Conservation (phyloP, 2,888 invertebrate genomes). For the Noctuana brunneofusca region DNA sequence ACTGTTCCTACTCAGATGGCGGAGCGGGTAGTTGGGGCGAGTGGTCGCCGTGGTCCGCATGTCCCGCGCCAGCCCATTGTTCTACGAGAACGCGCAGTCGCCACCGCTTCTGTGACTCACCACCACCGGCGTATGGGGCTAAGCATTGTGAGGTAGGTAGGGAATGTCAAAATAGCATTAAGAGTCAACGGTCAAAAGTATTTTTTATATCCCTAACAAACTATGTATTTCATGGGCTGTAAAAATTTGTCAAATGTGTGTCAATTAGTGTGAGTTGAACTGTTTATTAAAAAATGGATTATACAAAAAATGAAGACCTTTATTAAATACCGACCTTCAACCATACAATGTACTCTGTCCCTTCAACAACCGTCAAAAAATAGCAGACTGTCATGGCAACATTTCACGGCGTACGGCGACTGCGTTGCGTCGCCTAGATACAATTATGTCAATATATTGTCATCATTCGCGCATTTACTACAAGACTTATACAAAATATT, state of each 20-base stretch:
- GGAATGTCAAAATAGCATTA: no score
- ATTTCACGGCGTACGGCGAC: background rate
- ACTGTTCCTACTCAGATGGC: conserved; percentile 81
- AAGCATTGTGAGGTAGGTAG: conserved; percentile 91
- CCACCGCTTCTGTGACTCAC: conserved; percentile 94
- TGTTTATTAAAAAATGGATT: no score
- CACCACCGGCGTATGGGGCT: conserved; percentile 93
- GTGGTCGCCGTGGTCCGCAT: conserved; percentile 94
- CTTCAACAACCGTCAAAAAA: background rate
- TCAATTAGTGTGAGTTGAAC: no score
- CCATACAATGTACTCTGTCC: no score
- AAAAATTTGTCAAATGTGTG: no score
- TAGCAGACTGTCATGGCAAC: conserved; percentile 37
- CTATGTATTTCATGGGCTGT: background rate
- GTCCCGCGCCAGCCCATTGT: conserved; percentile 87
- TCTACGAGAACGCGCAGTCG: conserved; percentile 86
- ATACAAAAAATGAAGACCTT: background rate
- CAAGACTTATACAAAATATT: conserved; percentile 20
- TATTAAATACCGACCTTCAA: background rate
- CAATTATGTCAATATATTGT: conserved; percentile 48
- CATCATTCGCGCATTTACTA: conserved; percentile 41
- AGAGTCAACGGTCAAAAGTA: no score
- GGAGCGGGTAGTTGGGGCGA: conserved; percentile 89
- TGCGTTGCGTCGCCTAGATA: conserved; percentile 39
- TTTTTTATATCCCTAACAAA: no score